Evolutionary conservation across 1,140 invertebrate species (phyloP), one percentile per base, ranked within the genome.

Genomic region (Diploscapter pachys): DNA sequence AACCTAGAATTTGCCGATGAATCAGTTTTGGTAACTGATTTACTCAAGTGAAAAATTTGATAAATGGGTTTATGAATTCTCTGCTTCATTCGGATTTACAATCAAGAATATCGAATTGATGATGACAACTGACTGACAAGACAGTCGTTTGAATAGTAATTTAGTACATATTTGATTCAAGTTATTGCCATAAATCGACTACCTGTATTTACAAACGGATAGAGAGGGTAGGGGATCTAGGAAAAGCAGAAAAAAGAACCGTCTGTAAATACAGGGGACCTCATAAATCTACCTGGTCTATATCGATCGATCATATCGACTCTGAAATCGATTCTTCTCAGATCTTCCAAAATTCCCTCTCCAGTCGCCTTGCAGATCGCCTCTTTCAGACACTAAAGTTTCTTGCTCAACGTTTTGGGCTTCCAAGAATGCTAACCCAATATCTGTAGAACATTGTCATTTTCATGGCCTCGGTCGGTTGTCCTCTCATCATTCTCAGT

Each of bases 361-460:
- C 83, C 83, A 3, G 83, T 85, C 13, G 83, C 83, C 57, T 85
- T 85, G 51, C 84, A 71, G n/a, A 85, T 71, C 0, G 83, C 83
- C 62, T 85, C 83, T 76, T 85, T 85, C 50, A 85, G 63, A 73
- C 83, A 85, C 82, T 85, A 71, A 85, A 85, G 79, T 4, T 4
- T 71, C n/a, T 71, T 3, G 63, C 3, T 72, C 11, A 0, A 72
- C n/a, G 11, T 51, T 72, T 72, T 72, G 31, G 11, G n/a, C 31
- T 49, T 72, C 13, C 70, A n/a, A 31, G 13, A 3, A 9, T 59
- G 49, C 62, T 61, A 71, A 83, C 82, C 82, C 82, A 84, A 73
- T 82, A 85, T 5, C 83, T 78, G 65, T 85, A 85, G 75, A 85
- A 85, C 51, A 83, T 76, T 0, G 84, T 85, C 83, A 85, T 85